Evolutionary conservation across 1,140 invertebrate genomes (phyloP).

Genomic region (Venturia canescens): DNA sequence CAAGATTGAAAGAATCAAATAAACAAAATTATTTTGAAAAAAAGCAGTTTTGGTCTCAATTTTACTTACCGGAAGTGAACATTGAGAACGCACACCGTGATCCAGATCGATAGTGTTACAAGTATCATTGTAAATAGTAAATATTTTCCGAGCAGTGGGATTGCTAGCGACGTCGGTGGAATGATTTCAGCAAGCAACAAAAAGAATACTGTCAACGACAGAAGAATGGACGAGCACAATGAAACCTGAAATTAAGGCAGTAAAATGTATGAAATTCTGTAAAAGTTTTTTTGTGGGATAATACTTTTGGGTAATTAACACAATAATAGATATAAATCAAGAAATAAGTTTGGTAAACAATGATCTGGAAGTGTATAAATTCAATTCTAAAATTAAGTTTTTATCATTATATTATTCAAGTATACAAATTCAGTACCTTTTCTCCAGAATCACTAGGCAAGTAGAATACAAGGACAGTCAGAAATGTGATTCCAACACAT

Average conservation of each 20-base stretch:
- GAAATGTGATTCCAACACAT: constrained; percentile 93
- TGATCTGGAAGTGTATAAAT: too few species aligned
- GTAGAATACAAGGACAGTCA: constrained; percentile 97
- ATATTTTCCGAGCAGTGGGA: constrained; percentile 98
- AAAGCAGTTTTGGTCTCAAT: background rate
- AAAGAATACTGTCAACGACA: constrained; percentile 99
- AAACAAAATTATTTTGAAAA: background rate
- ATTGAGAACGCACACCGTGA: constrained; percentile 97
- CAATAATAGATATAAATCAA: too few species aligned
- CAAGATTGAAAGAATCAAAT: background rate
- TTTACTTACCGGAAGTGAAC: constrained; percentile 95
- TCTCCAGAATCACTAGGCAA: constrained; percentile 96
- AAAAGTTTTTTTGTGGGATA: too few species aligned
- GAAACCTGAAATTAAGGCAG: constrained; percentile 80
- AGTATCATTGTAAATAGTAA: constrained; percentile 98
- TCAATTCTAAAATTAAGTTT: too few species aligned
- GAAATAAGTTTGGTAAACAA: too few species aligned
- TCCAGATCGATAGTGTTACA: constrained; percentile 97
- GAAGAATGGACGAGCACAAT: constrained; percentile 97
- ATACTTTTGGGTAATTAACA: too few species aligned
- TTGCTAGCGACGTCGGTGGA: constrained; percentile 96
- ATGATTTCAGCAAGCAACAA: constrained; percentile 97
- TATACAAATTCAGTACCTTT: constrained; percentile 81
- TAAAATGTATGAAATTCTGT: constrained; percentile 11
- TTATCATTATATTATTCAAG: too few species aligned